These are phyloP conservation scores for Holocentrus rufus DNA, from an alignment of 2,797 vertebrate species.

Conservation along the genomic window DNA sequence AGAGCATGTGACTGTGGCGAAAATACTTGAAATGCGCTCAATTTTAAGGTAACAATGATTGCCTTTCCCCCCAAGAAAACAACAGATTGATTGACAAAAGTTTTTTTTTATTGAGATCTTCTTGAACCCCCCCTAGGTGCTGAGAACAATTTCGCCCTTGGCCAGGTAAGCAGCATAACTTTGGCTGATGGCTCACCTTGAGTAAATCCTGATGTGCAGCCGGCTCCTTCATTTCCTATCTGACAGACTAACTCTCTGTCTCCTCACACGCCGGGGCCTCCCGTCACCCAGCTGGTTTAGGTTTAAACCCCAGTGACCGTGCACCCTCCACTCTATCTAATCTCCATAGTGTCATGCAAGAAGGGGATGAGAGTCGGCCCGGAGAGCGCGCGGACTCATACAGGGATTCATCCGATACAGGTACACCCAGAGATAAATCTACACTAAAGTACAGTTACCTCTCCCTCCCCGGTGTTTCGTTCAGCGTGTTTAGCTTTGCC, in stretches of 20 bases:
- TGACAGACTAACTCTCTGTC: conserved; percentile 65
- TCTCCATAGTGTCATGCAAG: conserved; percentile 58
- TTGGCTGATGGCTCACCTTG: conserved; percentile 52
- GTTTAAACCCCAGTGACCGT: conserved; percentile 68
- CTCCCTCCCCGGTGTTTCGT: conserved; percentile 60
- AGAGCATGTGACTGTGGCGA: neutral
- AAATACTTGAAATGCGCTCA: neutral
- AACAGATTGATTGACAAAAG: neutral
- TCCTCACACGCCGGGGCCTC: conserved; percentile 64
- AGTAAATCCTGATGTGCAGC: conserved; percentile 72
- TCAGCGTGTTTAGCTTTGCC: conserved; percentile 65
- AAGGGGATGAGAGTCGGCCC: conserved; percentile 54
- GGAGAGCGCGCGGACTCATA: conserved; percentile 35
- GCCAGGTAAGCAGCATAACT: conserved; percentile 43
- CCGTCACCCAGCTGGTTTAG: conserved; percentile 77
- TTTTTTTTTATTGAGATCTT: conserved; percentile 22
- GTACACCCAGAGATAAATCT: conserved; percentile 62
- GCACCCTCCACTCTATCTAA: conserved; percentile 60
- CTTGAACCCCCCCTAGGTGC: conserved; percentile 55
- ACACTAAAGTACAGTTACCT: conserved; percentile 54
- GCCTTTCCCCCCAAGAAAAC: neutral
- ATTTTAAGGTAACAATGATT: neutral
- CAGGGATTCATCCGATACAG: conserved; percentile 69
- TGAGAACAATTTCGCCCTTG: conserved; percentile 39
- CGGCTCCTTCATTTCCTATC: conserved; percentile 66